phyloP scores from a whole-genome alignment of 1,140 invertebrate species.

The Trichonephila inaurata region DNA sequence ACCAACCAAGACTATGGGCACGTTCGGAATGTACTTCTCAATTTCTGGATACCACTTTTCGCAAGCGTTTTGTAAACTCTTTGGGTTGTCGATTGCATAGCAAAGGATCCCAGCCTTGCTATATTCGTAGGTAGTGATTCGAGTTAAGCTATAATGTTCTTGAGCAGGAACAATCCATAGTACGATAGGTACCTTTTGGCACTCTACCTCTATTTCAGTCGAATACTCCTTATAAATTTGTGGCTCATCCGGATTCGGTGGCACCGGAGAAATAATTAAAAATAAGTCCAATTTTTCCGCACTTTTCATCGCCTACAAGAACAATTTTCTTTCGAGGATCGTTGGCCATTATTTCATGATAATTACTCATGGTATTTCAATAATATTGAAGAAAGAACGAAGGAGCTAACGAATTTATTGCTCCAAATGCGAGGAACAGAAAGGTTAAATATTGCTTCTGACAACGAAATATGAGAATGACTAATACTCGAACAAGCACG shows the following conservation, averaged over 20 bases:
- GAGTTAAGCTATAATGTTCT: conserved; percentile 20
- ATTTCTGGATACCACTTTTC: conserved; percentile 58
- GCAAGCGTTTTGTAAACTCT: neutral
- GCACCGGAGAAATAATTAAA: conserved; percentile 15
- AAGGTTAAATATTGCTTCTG: no score
- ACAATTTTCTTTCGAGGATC: conserved; percentile 48
- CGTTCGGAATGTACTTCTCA: neutral
- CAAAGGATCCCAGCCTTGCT: conserved; percentile 45
- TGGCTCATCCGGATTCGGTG: neutral
- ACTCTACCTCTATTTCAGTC: neutral
- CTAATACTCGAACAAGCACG: no score
- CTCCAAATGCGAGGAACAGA: no score
- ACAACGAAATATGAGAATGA: no score
- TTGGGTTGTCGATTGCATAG: conserved; percentile 31
- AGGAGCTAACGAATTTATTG: no score
- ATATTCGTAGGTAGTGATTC: conserved; percentile 20
- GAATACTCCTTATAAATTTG: conserved; percentile 50
- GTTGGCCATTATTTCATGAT: neutral
- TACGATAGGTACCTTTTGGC: neutral
- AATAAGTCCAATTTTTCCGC: conserved; percentile 63
- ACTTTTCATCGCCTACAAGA: conserved; percentile 59
- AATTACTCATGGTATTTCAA: no score
- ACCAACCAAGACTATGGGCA: conserved; percentile 51
- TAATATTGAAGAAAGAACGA: no score
- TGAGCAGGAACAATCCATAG: neutral